Evolutionary conservation across 2,888 invertebrate genomes (phyloP).

Genomic region (Nomada hirtipes): DNA sequence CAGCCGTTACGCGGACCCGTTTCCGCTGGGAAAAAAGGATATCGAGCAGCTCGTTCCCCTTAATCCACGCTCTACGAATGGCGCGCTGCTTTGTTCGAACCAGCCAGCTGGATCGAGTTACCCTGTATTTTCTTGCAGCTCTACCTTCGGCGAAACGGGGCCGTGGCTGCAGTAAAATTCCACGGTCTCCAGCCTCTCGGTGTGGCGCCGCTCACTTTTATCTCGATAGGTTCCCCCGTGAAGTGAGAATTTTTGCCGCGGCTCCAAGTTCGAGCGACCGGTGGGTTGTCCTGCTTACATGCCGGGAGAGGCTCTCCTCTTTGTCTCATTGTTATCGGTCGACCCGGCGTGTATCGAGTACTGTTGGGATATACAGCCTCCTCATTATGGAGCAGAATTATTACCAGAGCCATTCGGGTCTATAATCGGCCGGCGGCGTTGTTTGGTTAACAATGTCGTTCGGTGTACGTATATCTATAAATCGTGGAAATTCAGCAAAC

Average conservation of each 20-base stretch:
- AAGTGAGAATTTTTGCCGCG: neutral
- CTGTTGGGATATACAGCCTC: too few relatives aligned
- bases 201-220: neutral
- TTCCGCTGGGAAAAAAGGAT: conserved; percentile 28
- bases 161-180: conserved; percentile 8
- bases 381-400: too few relatives aligned
- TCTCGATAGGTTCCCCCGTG: too few relatives aligned
- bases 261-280: neutral
- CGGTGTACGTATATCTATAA: neutral
- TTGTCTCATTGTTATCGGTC: neutral
- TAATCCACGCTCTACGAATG: neutral
- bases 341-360: neutral
- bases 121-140: conserved; percentile 25
- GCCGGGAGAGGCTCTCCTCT: neutral
- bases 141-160: neutral
- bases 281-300: neutral
- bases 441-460: too few relatives aligned
- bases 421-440: too few relatives aligned
- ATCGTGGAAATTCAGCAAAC: neutral
- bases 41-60: conserved; percentile 16
- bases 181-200: neutral
- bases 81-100: conserved; percentile 18
- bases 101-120: conserved; percentile 11
- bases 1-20: neutral
- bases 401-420: too few relatives aligned